phyloP scores from a whole-genome alignment of 1,140 invertebrate genomes.

The Delia radicum region DNA sequence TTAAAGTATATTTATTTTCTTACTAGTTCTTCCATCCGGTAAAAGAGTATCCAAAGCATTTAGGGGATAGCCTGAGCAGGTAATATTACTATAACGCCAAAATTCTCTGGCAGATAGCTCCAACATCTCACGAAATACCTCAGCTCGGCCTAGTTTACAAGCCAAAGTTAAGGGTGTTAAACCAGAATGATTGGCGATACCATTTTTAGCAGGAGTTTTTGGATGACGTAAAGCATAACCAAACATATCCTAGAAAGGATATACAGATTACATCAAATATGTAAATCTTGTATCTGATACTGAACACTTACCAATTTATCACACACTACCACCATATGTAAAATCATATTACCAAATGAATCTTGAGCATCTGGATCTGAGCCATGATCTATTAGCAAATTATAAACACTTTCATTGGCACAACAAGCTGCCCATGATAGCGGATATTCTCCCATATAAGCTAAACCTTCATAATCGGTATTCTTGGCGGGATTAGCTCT shows the following conservation, averaged over 20 bases:
- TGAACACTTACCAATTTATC: slow-evolving; percentile 80
- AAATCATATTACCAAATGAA: slow-evolving; percentile 91
- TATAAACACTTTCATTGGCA: slow-evolving; percentile 96
- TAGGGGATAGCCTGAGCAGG: slow-evolving; percentile 96
- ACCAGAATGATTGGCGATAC: slow-evolving; percentile 83
- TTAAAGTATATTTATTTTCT: slow-evolving; percentile 47
- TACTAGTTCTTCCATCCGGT: slow-evolving; percentile 92
- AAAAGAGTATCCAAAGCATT: slow-evolving; percentile 94
- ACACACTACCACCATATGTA: slow-evolving; percentile 98
- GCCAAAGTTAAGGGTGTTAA: slow-evolving; percentile 94
- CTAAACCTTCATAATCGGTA: slow-evolving; percentile 93
- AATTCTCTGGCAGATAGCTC: slow-evolving; percentile 94
- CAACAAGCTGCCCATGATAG: slow-evolving; percentile 96
- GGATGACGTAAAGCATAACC: slow-evolving; percentile 95
- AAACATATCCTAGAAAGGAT: slow-evolving; percentile 99
- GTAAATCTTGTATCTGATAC: background rate
- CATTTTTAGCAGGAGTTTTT: slow-evolving; percentile 86
- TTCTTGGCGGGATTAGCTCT: slow-evolving; percentile 67
- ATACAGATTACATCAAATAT: no score
- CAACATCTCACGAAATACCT: slow-evolving; percentile 97
- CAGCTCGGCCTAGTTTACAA: slow-evolving; percentile 91
- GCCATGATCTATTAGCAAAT: slow-evolving; percentile 85
- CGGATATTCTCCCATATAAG: slow-evolving; percentile 94
- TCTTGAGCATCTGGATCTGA: slow-evolving; percentile 92
- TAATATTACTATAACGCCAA: slow-evolving; percentile 98